phyloP scores from a whole-genome alignment of 1,140 invertebrate genomes.

The Steinernema khuongi region DNA sequence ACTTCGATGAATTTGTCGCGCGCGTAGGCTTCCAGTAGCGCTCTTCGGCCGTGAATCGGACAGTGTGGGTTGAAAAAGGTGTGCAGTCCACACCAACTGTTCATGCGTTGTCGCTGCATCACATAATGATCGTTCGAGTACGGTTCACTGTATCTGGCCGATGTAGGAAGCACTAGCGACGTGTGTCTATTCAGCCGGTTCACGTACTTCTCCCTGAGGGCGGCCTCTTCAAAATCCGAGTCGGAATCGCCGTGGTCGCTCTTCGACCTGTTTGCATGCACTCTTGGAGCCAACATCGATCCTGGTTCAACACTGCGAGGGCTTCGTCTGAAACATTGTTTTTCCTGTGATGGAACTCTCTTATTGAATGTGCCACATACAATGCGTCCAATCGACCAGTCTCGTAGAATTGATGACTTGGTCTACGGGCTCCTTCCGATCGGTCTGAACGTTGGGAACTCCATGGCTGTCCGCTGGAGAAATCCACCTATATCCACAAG shows the following conservation, averaged over 20 bases:
- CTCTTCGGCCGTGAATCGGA: constrained; percentile 52
- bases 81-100: constrained; percentile 52
- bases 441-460: neutral
- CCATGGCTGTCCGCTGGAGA: neutral
- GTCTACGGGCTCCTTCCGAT: neutral
- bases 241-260: constrained; percentile 57
- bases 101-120: constrained; percentile 41
- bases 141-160: constrained; percentile 14
- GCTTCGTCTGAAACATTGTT: neutral
- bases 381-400: neutral
- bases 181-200: constrained; percentile 51
- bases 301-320: neutral
- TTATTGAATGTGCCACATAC: neutral
- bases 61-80: constrained; percentile 55
- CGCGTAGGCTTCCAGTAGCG: constrained; percentile 53
- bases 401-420: neutral
- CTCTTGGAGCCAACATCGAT: neutral
- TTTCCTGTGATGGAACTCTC: neutral
- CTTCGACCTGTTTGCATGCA: constrained; percentile 55
- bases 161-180: constrained; percentile 41
- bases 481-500: neutral
- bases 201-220: constrained; percentile 58
- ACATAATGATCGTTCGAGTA: neutral
- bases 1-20: constrained; percentile 54
- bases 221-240: constrained; percentile 52